Evolutionary conservation across 2,113 vertebrate genomes (phyloP), one percentile per base, ranked within the genome.

Genomic region (Prunella fulvescens): DNA sequence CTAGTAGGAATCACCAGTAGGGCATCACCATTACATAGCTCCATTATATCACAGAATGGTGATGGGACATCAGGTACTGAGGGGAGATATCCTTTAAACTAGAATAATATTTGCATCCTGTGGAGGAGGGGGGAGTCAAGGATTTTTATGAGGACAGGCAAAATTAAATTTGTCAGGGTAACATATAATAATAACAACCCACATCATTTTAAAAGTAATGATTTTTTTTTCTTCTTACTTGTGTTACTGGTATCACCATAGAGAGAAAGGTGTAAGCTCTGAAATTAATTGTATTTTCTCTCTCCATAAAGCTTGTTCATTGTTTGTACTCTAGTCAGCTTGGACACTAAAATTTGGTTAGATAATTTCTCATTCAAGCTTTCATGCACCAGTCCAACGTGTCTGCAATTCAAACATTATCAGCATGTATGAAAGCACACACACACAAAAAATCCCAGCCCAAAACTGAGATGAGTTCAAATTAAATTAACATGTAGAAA

Each of bases 401-500:
- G 31, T 53, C 44, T 74, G n/a, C 85, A 81, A 56, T 53, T 31
- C 69, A 92, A 23, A 81, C 1, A 15, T 45, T 60, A 81, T 60
- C 44, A 78, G 53, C n/a, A 54, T 28, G 61, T 74, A 50, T 71
- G 74, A 71, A 95, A 74, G 33, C 19, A 31, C 40, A 85, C 10
- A 51, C 37, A 42, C 3, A 67, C 25, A 37, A 10, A 53, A 67
- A 88, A 58, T 81, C 33, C 28, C 70, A 86, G 35, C 4, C 14
- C 25, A 40, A 80, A 92, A 84, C 28, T 40, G 40, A 76, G 56
- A 71, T 0, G 2, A 89, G 56, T 56, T 90, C 44, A 88, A 92
- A 86, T 74, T 60, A 93, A 95, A 93, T 86, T 81, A 91, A 53
- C 47, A 57, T 53, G 31, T 64, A 86, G 83, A 76, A 86, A 67